Conservation (phyloP, 2,797 vertebrate genomes). For the Enteromius mattozi region DNA sequence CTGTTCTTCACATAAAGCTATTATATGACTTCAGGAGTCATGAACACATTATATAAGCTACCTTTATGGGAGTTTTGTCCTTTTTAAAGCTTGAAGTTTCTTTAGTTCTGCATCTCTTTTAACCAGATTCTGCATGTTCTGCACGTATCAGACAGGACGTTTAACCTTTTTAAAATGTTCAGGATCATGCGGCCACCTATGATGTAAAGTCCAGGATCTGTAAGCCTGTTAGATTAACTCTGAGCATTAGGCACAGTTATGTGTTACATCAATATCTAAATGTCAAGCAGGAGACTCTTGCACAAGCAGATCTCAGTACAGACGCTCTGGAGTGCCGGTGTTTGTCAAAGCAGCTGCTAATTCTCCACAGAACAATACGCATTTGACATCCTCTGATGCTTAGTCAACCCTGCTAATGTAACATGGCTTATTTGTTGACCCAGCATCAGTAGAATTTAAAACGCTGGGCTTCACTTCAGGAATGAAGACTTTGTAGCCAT, state of each 20-base stretch:
- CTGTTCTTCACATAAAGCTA: not conserved
- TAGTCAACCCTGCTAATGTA: conserved; percentile 52
- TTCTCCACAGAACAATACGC: conserved; percentile 38
- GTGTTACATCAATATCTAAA: conserved; percentile 40
- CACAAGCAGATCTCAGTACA: not conserved
- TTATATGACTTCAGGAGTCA: not conserved
- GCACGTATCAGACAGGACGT: not conserved
- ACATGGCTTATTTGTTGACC: conserved; percentile 58
- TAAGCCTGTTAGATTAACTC: conserved; percentile 41
- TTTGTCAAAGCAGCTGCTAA: conserved; percentile 33
- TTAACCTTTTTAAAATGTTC: not conserved
- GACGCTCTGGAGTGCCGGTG: not conserved
- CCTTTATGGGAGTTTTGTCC: too few species aligned
- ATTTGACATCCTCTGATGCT: conserved; percentile 54
- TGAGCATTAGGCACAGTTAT: conserved; percentile 37
- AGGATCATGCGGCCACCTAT: not conserved
- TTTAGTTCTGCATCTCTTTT: not conserved
- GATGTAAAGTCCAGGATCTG: conserved; percentile 17
- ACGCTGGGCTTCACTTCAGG: conserved; percentile 56
- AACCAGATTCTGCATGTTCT: not conserved
- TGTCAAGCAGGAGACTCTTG: conserved; percentile 38
- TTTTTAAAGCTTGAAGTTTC: not conserved
- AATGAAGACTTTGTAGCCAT: conserved; percentile 65
- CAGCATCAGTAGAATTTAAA: conserved; percentile 59
- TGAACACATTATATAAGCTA: not conserved